phyloP scores from a whole-genome alignment of 2,797 vertebrate species.

The Carcharodon carcharias region DNA sequence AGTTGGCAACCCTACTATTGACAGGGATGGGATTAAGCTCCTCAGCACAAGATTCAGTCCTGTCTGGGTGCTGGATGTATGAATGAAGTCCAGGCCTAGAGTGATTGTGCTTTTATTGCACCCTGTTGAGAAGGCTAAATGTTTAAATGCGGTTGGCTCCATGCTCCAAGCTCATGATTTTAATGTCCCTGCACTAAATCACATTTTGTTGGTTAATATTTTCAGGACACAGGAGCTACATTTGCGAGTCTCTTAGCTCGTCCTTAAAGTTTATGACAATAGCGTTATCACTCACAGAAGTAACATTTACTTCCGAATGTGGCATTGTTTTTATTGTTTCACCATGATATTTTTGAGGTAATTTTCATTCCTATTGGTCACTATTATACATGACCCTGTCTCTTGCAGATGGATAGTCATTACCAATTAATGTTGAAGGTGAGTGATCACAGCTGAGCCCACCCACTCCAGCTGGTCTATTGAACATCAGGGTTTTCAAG shows the following conservation, averaged over 20 bases:
- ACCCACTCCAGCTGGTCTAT: slow-evolving; percentile 70
- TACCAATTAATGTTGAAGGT: slow-evolving; percentile 74
- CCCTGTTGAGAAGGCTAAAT: not conserved
- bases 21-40: not conserved
- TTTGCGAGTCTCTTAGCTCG: not conserved
- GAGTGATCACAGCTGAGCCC: slow-evolving; percentile 68
- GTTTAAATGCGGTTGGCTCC: not conserved
- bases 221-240: not conserved
- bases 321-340: not conserved
- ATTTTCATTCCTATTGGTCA: slow-evolving; percentile 10
- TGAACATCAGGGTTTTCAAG: slow-evolving; percentile 58
- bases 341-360: not conserved
- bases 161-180: not conserved
- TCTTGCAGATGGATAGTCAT: slow-evolving; percentile 70
- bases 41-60: not conserved
- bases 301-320: not conserved
- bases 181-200: not conserved
- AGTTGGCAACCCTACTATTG: not conserved
- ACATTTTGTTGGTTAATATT: not conserved
- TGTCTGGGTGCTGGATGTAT: too few relatives aligned
- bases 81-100: not conserved
- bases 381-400: slow-evolving; percentile 68
- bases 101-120: not conserved
- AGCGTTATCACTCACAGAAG: slow-evolving; percentile 9
- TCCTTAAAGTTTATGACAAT: slow-evolving; percentile 25